Evolutionary conservation across 1,140 invertebrate species (phyloP), one percentile per base, ranked within the genome.

Genomic region (Ruditapes philippinarum): DNA sequence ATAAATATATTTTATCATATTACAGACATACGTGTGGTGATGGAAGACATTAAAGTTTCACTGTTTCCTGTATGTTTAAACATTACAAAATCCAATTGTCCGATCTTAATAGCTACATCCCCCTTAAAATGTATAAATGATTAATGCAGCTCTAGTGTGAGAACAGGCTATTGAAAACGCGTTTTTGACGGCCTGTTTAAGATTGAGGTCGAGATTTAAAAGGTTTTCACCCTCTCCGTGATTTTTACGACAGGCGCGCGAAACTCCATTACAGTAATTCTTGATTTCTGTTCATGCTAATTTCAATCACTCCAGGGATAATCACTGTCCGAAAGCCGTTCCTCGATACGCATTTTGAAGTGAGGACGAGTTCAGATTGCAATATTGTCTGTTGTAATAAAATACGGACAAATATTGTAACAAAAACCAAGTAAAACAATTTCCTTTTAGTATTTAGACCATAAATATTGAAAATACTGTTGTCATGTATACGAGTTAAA

Each of bases 161-260:
- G 45, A 54, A 49, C n/a, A 33, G 28, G 1, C 49, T 49, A 40
- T 78, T 78, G 45, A 78, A 78, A 54, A 57, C 28, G 28, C 74
- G 54, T 78, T 57, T 78, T 33, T 28, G 45, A 33, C 74, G 45
- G 45, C 0, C 28, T 51, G 45, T 54, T 70, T 14, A 36, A 19
- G 22, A 33, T 54, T 31, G 31, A 31, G 28, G 74, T 78, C 28
- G 74, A 78, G 74, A 78, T 78, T 78, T 78, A 78, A 78, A 78
- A 78, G 74, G 74, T 78, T 78, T 78, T 78, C 74, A 51, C 74
- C 54, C 25, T 45, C 42, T 78, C 74, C 54, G 74, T 78, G 74
- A 78, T 78, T 78, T 78, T 78, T 78, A 78, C 74, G 45, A 78
- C 45, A 51, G 33, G 25, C 12, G 74, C 31, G 74, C 17, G 74